A percentile compares a stretch with the other conserved stretches of the same genome.
phyloP scores from a whole-genome alignment of 2,113 vertebrate species.

The Misgurnus mizolepis region DNA sequence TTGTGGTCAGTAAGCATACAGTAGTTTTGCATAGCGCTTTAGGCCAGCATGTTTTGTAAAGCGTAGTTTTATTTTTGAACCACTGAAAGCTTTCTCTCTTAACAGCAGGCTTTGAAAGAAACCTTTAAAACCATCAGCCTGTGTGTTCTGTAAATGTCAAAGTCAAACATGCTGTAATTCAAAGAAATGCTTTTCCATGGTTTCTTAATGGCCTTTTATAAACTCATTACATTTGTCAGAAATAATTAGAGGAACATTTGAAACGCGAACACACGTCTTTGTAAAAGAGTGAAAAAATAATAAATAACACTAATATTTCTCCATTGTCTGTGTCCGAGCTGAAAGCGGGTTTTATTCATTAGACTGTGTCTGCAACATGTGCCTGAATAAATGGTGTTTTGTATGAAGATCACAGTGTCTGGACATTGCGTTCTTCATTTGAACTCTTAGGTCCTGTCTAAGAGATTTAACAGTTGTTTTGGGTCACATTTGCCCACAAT shows the following conservation, averaged over 20 bases:
- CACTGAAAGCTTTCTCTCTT: background rate
- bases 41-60: background rate
- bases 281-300: background rate
- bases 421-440: background rate
- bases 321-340: background rate
- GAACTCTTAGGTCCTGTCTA: background rate
- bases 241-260: slow-evolving; percentile 57
- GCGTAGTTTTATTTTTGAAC: background rate
- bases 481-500: too few relatives aligned
- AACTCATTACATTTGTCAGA: slow-evolving; percentile 56
- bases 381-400: background rate
- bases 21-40: background rate
- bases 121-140: background rate
- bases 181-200: slow-evolving; percentile 37
- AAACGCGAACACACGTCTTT: slow-evolving; percentile 1
- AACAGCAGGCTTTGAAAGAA: background rate
- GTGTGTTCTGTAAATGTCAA: slow-evolving; percentile 46
- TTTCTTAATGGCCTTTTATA: slow-evolving; percentile 65
- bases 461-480: background rate
- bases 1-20: background rate
- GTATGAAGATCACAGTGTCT: background rate
- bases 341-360: slow-evolving; percentile 1
- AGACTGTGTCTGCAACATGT: background rate
- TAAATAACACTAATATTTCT: background rate
- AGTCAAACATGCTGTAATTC: slow-evolving; percentile 18